A percentile compares a stretch with the other conserved stretches of the same genome.
These are phyloP conservation scores for Apoda limacodes DNA, from an alignment of 2,888 invertebrate genomes.

Conservation along the genomic window DNA sequence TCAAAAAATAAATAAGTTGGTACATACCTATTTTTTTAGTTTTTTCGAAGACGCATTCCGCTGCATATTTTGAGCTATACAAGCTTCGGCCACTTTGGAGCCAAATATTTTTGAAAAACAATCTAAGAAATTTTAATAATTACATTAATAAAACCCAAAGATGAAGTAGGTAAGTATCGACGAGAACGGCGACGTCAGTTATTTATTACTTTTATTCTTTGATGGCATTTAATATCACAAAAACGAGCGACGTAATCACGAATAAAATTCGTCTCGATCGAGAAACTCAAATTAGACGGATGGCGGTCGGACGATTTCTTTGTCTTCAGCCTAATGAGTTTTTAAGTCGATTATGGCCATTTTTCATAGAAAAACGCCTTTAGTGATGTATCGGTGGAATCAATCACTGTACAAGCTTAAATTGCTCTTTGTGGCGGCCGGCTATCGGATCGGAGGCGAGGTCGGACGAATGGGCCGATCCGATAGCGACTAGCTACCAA, in stretches of 20 bases:
- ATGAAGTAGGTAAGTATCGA: no score
- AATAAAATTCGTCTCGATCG: conserved; percentile 61
- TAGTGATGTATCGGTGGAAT: conserved; percentile 67
- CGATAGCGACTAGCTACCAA: conserved; percentile 1
- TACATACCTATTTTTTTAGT: no score
- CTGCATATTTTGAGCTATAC: no score
- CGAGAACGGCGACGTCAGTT: no score
- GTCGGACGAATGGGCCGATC: conserved; percentile 9
- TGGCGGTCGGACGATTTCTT: conserved; percentile 62
- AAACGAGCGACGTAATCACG: conserved; percentile 54
- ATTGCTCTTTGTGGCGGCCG: conserved; percentile 49
- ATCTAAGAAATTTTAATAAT: no score
- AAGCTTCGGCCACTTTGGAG: no score
- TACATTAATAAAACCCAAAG: no score
- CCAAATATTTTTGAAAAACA: no score
- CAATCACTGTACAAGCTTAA: conserved; percentile 63
- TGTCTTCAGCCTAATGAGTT: conserved; percentile 69
- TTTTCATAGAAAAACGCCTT: conserved; percentile 70
- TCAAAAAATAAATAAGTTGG: no score
- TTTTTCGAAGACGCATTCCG: no score
- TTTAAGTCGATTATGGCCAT: conserved; percentile 70
- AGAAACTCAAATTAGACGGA: conserved; percentile 64
- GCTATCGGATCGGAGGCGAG: conserved; percentile 45
- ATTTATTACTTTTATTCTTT: no score
- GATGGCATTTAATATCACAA: conserved; percentile 44